Conservation (phyloP, 2,113 vertebrate genomes). For the Chaetura pelagica region DNA sequence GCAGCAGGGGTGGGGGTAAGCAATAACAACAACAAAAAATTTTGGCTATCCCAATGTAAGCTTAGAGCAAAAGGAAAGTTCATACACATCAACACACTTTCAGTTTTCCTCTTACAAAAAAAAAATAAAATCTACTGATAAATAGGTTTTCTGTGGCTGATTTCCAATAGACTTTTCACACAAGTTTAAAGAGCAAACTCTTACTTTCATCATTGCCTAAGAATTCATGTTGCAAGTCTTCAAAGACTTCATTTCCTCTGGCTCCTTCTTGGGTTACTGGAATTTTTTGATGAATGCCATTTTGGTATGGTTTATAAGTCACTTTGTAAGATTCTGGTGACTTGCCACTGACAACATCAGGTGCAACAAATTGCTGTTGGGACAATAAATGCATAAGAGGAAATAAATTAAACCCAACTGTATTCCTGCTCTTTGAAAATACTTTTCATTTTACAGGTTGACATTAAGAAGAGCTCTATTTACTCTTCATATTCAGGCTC, state of each 20-base stretch:
- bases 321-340: constrained; percentile 79
- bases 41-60: not conserved
- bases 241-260: constrained; percentile 77
- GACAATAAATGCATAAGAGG: not conserved
- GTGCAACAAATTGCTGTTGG: constrained; percentile 71
- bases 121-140: not conserved
- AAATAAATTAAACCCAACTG: not conserved
- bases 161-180: not conserved
- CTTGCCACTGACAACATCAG: constrained; percentile 65
- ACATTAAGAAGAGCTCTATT: not conserved
- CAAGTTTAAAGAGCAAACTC: constrained; percentile 47
- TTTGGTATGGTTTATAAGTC: constrained; percentile 85
- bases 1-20: too few species aligned
- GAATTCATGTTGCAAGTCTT: constrained; percentile 88
- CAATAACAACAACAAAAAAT: too few species aligned
- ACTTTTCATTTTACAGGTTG: not conserved
- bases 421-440: not conserved
- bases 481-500: not conserved
- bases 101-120: not conserved
- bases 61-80: not conserved
- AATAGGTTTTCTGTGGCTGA: not conserved
- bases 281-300: constrained; percentile 72
- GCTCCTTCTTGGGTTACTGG: constrained; percentile 65
- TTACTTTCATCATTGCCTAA: constrained; percentile 85
- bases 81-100: not conserved